Conservation (phyloP, 2,888 invertebrate species). For the Lasioglossum villosulum region DNA sequence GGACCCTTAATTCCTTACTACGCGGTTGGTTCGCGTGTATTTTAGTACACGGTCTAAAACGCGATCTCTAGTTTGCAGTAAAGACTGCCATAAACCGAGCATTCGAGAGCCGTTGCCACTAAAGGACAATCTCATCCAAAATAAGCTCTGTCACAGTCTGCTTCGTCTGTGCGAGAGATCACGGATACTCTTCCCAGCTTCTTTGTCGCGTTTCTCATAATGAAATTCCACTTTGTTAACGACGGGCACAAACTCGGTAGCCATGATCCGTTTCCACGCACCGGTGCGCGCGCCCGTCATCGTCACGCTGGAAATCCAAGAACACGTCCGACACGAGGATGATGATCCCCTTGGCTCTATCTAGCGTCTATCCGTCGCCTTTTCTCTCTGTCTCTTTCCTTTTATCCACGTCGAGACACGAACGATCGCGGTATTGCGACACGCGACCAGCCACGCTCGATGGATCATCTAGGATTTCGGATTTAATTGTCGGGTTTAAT, state of each 20-base stretch:
- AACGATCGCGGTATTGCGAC: slow-evolving; percentile 43
- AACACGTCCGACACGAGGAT: slow-evolving; percentile 60
- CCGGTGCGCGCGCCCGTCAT: slow-evolving; percentile 73
- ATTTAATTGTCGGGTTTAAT: slow-evolving; percentile 35
- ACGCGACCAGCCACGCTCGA: slow-evolving; percentile 69
- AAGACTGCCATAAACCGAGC: neutral
- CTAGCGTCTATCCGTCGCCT: slow-evolving; percentile 16
- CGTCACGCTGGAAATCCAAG: slow-evolving; percentile 74
- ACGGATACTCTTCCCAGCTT: slow-evolving; percentile 47
- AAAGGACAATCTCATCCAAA: neutral
- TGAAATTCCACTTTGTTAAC: slow-evolving; percentile 80
- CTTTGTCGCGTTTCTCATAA: slow-evolving; percentile 59
- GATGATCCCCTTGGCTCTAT: slow-evolving; percentile 47
- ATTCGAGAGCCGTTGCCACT: neutral
- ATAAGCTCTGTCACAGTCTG: slow-evolving; percentile 36
- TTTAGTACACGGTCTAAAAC: too few species aligned
- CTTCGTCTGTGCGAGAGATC: slow-evolving; percentile 36
- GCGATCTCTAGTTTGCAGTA: neutral
- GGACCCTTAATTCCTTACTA: too few species aligned
- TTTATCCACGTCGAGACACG: neutral
- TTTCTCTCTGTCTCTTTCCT: neutral
- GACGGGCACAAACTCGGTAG: slow-evolving; percentile 77
- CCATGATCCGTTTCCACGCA: slow-evolving; percentile 84
- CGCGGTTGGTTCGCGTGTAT: too few species aligned
- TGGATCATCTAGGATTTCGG: slow-evolving; percentile 74